Conservation (phyloP, 2,797 vertebrate genomes). For the Rallus crepitans region DNA sequence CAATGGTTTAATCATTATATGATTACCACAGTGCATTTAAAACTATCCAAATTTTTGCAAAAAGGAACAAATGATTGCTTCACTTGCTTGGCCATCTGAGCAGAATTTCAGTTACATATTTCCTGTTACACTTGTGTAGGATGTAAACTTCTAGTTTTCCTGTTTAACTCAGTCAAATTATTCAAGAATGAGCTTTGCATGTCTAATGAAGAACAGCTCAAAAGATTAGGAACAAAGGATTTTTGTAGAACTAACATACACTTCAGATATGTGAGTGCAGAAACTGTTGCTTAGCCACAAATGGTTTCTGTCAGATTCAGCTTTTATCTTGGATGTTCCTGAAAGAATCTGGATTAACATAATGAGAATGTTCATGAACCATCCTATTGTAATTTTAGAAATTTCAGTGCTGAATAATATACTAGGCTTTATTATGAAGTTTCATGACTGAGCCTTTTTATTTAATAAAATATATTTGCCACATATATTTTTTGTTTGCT, state of each 20-base stretch:
- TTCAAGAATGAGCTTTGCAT: slow-evolving; percentile 58
- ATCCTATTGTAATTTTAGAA: slow-evolving; percentile 71
- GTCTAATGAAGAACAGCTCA: slow-evolving; percentile 68
- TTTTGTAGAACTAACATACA: slow-evolving; percentile 35
- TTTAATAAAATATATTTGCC: slow-evolving; percentile 61
- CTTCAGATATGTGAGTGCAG: slow-evolving; percentile 33
- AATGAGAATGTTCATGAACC: slow-evolving; percentile 66
- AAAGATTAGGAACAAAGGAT: slow-evolving; percentile 69
- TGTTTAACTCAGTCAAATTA: slow-evolving; percentile 61
- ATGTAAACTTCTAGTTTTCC: slow-evolving; percentile 21
- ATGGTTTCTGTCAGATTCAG: slow-evolving; percentile 60
- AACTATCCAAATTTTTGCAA: background rate
- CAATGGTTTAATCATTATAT: background rate
- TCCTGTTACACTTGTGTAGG: background rate
- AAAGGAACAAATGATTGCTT: background rate
- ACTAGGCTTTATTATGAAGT: slow-evolving; percentile 54
- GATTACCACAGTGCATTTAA: background rate
- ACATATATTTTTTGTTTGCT: slow-evolving; percentile 23
- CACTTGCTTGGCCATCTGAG: background rate
- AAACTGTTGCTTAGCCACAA: slow-evolving; percentile 63
- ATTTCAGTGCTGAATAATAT: slow-evolving; percentile 54
- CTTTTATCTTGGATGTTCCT: slow-evolving; percentile 74
- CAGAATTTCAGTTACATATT: slow-evolving; percentile 46
- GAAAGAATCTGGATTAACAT: slow-evolving; percentile 77
- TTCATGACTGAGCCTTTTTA: slow-evolving; percentile 50